Base-by-base conservation (phyloP, 2,113 vertebrate species). In the Cricetomys ansorgei region DNA sequence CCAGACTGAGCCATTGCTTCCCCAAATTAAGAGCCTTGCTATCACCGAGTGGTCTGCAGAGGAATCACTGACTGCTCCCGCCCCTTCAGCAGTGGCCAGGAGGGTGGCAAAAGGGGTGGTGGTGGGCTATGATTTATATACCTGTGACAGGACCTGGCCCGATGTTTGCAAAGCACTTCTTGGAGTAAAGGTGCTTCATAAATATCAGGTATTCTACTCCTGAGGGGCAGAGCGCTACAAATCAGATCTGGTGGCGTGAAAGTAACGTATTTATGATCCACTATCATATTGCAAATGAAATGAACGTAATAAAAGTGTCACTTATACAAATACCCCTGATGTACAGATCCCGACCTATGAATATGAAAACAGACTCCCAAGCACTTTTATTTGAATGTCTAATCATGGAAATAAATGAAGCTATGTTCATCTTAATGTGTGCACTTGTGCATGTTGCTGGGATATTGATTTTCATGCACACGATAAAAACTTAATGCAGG, bases 271-370 rank as follows among this genome's bases (percentile, higher is more conserved):
- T 98, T 97, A 98, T 96, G 98, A 97, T 95, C 97, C 97, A 95
- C 97, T 97, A 97, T 98, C 98, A 97, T 97, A 97, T 97, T 98
- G 97, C 97, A 98, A 98, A 98, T 97, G 98, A 98, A 98, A 97
- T 97, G 98, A 97, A 97, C 77, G 97, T 95, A 94, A 97, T 98
- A 97, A 97, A 98, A 97, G 88, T 97, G 97, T 96, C 98, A 97
- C 97, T 98, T 97, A 97, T 96, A 97, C 98, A 98, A 97, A 98
- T 97, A 97, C 97, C 94, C 95, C 96, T 97, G 98, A 98, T 97
- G 97, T 97, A 98, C 97, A 48, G 96, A 97, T 97, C 97, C 96
- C 86, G 94, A 97, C 97, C 97, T 96, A 95, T 96, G 97, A 96
- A 97, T 97, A 97, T 96, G 96, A 97, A 98, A 98, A 97, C 96